Conservation (phyloP, 1,140 invertebrate genomes). For the Pogonomyrmex californicus region DNA sequence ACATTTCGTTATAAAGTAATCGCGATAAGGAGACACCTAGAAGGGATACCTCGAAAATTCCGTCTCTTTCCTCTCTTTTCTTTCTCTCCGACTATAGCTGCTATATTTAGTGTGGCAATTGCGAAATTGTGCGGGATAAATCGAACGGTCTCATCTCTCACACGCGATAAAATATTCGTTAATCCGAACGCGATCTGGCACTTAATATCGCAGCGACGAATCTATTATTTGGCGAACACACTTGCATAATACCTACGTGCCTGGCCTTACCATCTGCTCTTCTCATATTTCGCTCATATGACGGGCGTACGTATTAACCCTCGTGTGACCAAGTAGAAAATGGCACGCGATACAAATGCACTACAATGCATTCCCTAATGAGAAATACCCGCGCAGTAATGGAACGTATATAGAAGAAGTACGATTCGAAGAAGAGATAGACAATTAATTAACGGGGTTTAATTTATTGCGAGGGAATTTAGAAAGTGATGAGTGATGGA, state of each 20-base stretch:
- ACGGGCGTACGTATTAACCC: background rate
- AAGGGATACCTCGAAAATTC: background rate
- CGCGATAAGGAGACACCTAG: background rate
- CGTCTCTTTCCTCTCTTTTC: background rate
- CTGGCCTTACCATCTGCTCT: constrained; percentile 15
- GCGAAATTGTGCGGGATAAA: background rate
- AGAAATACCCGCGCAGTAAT: constrained; percentile 7
- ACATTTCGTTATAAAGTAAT: constrained; percentile 1
- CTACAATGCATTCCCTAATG: constrained; percentile 30
- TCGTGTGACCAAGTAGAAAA: background rate
- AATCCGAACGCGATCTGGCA: background rate
- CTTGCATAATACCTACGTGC: constrained; percentile 10
- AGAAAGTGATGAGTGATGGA: background rate
- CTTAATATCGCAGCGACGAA: constrained; percentile 22
- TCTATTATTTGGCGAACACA: constrained; percentile 37
- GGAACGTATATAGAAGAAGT: background rate
- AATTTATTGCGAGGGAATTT: constrained; percentile 8
- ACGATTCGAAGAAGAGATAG: background rate
- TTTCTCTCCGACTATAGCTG: background rate
- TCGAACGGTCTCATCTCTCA: constrained; percentile 31
- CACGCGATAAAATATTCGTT: constrained; percentile 37
- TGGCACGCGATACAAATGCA: background rate
- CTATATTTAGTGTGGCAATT: background rate
- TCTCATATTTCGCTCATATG: constrained; percentile 32
- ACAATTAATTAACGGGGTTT: constrained; percentile 35